A percentile compares a stretch with the other conserved stretches of the same genome.
Conservation (phyloP, 2,113 vertebrate genomes). For the Chloroceryle aenea region DNA sequence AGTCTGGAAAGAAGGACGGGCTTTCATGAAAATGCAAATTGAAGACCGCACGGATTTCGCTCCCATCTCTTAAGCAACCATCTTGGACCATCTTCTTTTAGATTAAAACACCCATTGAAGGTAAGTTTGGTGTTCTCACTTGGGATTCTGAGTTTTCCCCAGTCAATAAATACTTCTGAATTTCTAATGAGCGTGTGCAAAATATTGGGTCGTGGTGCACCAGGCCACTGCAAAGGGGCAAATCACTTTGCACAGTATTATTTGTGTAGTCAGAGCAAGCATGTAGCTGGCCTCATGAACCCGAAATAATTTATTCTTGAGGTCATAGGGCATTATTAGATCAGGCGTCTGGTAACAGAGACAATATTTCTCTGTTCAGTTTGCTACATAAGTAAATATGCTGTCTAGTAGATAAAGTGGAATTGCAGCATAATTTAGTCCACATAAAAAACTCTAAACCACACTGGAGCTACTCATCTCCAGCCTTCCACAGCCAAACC, state of each 20-base stretch:
- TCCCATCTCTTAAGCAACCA: neutral
- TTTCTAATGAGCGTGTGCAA: neutral
- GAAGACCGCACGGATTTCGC: neutral
- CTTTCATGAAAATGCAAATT: slow-evolving; percentile 42
- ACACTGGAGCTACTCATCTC: neutral
- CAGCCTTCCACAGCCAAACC: neutral
- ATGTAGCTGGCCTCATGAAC: neutral
- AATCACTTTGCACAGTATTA: neutral
- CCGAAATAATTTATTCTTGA: neutral
- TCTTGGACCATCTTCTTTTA: neutral
- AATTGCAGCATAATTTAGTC: neutral
- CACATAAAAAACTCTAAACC: neutral
- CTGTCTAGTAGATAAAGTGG: neutral
- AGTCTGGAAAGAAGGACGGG: neutral
- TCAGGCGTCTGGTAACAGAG: neutral
- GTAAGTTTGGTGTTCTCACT: neutral
- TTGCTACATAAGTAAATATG: neutral
- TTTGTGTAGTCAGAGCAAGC: neutral
- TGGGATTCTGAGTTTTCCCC: neutral
- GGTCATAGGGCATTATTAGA: neutral
- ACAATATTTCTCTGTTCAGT: neutral
- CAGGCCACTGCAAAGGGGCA: neutral
- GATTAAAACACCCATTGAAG: neutral
- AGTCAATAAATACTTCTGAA: neutral
- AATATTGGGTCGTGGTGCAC: neutral